Evolutionary conservation across 2,113 vertebrate genomes (phyloP), one percentile per base, ranked within the genome.

Genomic region (Heterocephalus glaber): DNA sequence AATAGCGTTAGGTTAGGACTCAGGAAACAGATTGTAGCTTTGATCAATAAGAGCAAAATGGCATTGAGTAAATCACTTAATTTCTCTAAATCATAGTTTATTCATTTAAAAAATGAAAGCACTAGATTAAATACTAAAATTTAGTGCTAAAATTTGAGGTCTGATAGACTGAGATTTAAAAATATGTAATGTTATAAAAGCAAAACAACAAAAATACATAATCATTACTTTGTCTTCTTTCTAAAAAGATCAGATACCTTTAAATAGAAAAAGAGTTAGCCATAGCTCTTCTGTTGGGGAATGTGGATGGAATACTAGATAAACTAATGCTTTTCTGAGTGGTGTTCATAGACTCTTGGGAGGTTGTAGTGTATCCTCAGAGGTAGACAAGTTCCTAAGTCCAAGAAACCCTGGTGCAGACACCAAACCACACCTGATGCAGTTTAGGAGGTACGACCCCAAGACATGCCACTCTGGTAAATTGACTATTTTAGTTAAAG

Each of bases 151-250:
- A 49, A 87, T 54, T 41, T 77, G 41, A 65, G 12, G n/a, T 81
- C 47, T 84, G 52, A 0, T 17, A 90, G 20, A 86, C 13, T 93
- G 63, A 12, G 33, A 61, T 94, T 82, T 91, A 89, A 47, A 72
- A 47, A 77, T 74, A 35, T 41, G 17, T 49, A 94, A 80, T 65
- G 54, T 81, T 86, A 93, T 30, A 65, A 70, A 96, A 89, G 14
- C 38, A 63, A 88, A 86, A 86, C 12, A 63, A 80, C 49, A 77
- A 80, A 58, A 66, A 83, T 10, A 60, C 74, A 9, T 30, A 74
- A 86, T 93, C 88, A 24, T 91, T 85, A 66, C 56, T 95, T 93
- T 87, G 26, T 80, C 5, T 81, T 85, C n/a, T 96, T 87, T n/a
- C 33, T 38, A 79, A 54, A 44, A 93, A 70, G 28, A 33, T 56